Conservation (phyloP, 64 coral and sea anemone species). For the Catalaphyllia jardinei region DNA sequence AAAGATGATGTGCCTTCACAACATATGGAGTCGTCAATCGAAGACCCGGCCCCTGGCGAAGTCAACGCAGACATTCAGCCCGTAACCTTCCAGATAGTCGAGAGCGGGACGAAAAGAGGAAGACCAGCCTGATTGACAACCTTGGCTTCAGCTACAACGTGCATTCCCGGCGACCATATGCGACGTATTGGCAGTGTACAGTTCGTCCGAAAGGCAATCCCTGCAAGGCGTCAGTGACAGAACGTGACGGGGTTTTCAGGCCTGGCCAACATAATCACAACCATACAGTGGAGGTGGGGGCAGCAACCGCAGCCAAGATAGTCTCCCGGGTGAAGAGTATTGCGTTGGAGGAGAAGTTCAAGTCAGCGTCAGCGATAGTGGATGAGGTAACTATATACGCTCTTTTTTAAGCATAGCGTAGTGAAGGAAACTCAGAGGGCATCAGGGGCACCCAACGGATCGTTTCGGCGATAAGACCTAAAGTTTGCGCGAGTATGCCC, state of each 20-base stretch:
- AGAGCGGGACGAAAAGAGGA: too few species aligned
- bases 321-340: slow-evolving; percentile 4
- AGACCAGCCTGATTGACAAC: not conserved
- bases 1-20: too few species aligned
- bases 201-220: not conserved
- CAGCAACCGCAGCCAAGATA: slow-evolving; percentile 9
- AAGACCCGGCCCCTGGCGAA: too few species aligned
- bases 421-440: too few species aligned
- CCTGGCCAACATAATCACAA: not conserved
- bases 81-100: too few species aligned
- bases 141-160: not conserved
- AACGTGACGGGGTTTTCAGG: not conserved
- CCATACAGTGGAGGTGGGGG: slow-evolving; percentile 27
- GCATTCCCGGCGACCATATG: not conserved
- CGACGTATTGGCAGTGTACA: not conserved
- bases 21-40: too few species aligned
- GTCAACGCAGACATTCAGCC: too few species aligned
- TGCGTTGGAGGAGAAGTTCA: slow-evolving; percentile 17
- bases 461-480: too few species aligned
- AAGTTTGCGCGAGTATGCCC: too few species aligned
- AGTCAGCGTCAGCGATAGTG: slow-evolving; percentile 39
- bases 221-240: slow-evolving; percentile 9
- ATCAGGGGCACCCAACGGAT: too few species aligned
- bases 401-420: too few species aligned
- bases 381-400: too few species aligned